A percentile compares a stretch with the other conserved stretches of the same genome.
Conservation (phyloP, 2,797 vertebrate species). For the Xerus rutilus region DNA sequence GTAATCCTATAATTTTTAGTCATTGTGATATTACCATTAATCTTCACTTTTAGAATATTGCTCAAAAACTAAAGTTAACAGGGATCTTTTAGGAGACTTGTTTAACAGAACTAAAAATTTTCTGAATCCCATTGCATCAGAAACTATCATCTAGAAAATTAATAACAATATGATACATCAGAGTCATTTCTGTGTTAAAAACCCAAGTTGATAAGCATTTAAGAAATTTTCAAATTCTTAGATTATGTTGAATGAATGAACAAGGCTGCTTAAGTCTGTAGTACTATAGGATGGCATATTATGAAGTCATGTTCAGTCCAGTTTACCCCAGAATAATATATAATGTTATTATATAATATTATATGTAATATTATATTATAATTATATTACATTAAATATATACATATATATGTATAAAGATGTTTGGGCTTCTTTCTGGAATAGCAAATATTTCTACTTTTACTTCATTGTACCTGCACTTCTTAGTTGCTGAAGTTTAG, state of each 20-base stretch:
- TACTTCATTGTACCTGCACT: background rate
- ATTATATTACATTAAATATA: background rate
- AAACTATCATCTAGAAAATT: constrained; percentile 62
- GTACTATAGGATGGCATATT: background rate
- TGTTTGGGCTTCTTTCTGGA: background rate
- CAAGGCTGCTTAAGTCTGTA: background rate
- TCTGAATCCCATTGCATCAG: constrained; percentile 17
- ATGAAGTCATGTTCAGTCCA: constrained; percentile 31
- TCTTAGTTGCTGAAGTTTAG: background rate
- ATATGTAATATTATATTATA: too few species aligned
- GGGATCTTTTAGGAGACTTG: constrained; percentile 52
- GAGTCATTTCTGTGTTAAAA: background rate
- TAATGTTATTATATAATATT: too few species aligned
- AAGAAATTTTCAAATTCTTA: constrained; percentile 36
- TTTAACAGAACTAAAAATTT: constrained; percentile 63
- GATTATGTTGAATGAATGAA: background rate
- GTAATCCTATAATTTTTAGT: constrained; percentile 74
- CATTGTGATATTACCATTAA: constrained; percentile 66
- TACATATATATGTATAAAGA: background rate
- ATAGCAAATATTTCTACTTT: constrained; percentile 37
- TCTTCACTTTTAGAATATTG: constrained; percentile 71
- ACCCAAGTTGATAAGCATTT: constrained; percentile 11
- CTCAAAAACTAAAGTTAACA: constrained; percentile 57
- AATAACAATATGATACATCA: background rate
- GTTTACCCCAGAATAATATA: background rate